These are phyloP conservation scores for Cephalopholis sonnerati DNA, from an alignment of 2,113 vertebrate species.

Conservation along the genomic window DNA sequence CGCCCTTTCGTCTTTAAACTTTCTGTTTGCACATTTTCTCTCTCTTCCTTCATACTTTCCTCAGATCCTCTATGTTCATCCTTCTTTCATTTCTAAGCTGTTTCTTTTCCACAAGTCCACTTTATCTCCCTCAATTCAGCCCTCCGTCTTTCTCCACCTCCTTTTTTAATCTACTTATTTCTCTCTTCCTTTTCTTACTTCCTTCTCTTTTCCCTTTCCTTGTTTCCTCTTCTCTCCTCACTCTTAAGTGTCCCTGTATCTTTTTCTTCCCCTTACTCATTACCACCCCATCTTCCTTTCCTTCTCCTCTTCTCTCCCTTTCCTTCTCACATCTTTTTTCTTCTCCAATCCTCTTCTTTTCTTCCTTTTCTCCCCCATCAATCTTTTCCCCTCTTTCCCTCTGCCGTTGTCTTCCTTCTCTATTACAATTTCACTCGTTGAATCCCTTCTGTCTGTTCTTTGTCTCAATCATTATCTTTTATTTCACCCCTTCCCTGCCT, in stretches of 20 bases:
- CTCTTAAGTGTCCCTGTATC: neutral
- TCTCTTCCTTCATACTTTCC: neutral
- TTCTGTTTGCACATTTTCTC: neutral
- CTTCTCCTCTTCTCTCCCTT: too few relatives aligned
- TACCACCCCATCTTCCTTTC: neutral
- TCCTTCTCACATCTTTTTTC: neutral
- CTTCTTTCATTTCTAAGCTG: neutral
- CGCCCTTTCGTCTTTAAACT: too few relatives aligned
- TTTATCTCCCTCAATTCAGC: neutral
- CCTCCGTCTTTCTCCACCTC: neutral
- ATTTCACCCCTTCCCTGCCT: neutral
- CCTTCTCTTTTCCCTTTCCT: neutral
- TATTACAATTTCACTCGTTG: neutral
- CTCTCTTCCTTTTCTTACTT: neutral
- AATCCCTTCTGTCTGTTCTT: neutral
- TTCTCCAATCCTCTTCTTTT: neutral
- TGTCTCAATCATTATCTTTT: neutral
- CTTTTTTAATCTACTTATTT: neutral
- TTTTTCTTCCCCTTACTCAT: neutral
- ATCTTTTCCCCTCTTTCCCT: neutral
- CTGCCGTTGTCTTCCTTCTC: neutral
- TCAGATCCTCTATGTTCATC: neutral
- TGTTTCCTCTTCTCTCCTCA: neutral
- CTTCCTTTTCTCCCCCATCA: too few relatives aligned
- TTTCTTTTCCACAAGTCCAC: neutral